These are phyloP conservation scores for Tenthredo livida DNA, from an alignment of 2,888 invertebrate species.

Conservation along the genomic window DNA sequence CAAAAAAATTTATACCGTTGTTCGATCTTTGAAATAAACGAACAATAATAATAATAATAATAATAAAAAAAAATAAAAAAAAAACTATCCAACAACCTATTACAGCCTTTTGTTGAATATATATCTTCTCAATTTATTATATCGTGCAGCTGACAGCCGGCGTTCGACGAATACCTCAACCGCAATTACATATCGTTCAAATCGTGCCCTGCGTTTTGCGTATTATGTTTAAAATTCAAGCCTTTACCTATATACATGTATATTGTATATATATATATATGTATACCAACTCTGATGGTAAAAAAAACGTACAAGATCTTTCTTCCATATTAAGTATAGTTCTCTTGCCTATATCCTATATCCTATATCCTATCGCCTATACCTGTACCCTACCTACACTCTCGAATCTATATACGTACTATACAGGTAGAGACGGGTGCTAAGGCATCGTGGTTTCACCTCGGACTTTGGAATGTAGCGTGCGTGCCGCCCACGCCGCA, in stretches of 20 bases:
- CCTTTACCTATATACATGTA: not conserved
- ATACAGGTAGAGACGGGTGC: not conserved
- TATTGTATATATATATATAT: not conserved
- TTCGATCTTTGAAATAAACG: not conserved
- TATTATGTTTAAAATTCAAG: slow-evolving; percentile 26
- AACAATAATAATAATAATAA: too few relatives aligned
- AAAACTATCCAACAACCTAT: not conserved
- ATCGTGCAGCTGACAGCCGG: slow-evolving; percentile 24
- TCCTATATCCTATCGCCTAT: not conserved
- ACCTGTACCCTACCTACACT: not conserved
- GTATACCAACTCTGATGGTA: not conserved
- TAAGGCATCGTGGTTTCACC: slow-evolving; percentile 1
- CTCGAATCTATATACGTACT: not conserved
- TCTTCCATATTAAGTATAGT: not conserved
- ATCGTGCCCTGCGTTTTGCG: not conserved
- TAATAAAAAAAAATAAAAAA: not conserved
- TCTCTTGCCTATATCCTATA: not conserved
- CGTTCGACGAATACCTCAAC: slow-evolving; percentile 21
- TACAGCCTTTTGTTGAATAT: not conserved
- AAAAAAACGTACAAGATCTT: not conserved
- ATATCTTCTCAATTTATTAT: not conserved
- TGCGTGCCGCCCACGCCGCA: slow-evolving; percentile 69
- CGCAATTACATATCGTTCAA: slow-evolving; percentile 20
- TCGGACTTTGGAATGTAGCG: slow-evolving; percentile 63
- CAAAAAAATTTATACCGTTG: too few relatives aligned